Percentiles rank a stretch among this genome's conserved stretches.
These are phyloP conservation scores for Leuctra nigra DNA, from an alignment of 2,888 invertebrate species.

Conservation along the genomic window DNA sequence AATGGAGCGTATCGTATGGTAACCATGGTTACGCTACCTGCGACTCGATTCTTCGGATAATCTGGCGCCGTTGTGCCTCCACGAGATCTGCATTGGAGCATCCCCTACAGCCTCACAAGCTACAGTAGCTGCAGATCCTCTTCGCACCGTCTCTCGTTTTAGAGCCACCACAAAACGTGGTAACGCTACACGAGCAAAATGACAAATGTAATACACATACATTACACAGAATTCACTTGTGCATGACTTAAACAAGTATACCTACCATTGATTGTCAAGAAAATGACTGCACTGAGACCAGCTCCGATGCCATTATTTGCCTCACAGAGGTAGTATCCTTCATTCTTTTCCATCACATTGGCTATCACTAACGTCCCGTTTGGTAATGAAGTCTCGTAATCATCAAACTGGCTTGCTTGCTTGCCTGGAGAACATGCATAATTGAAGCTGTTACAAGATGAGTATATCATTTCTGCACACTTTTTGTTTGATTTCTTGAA, in stretches of 20 bases:
- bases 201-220: background rate
- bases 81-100: slow-evolving; percentile 29
- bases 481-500: too few species aligned
- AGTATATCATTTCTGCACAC: too few species aligned
- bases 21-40: slow-evolving; percentile 21
- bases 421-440: slow-evolving; percentile 21
- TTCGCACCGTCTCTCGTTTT: slow-evolving; percentile 27
- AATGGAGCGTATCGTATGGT: background rate
- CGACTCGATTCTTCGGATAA: slow-evolving; percentile 23
- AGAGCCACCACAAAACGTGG: slow-evolving; percentile 27
- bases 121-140: slow-evolving; percentile 28
- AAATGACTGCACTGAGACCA: slow-evolving; percentile 39
- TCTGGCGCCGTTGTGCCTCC: slow-evolving; percentile 28
- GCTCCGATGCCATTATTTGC: slow-evolving; percentile 39
- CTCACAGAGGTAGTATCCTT: slow-evolving; percentile 39
- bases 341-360: slow-evolving; percentile 26
- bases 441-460: too few species aligned
- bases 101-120: slow-evolving; percentile 31
- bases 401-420: slow-evolving; percentile 23
- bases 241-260: background rate
- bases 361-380: slow-evolving; percentile 30
- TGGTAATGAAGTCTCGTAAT: slow-evolving; percentile 19
- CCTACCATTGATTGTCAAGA: slow-evolving; percentile 31
- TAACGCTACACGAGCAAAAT: slow-evolving; percentile 23
- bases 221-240: background rate